Percentiles rank a stretch among this genome's conserved stretches.
Conservation (phyloP, 2,888 invertebrate genomes). For the Lasioglossum lativentre region DNA sequence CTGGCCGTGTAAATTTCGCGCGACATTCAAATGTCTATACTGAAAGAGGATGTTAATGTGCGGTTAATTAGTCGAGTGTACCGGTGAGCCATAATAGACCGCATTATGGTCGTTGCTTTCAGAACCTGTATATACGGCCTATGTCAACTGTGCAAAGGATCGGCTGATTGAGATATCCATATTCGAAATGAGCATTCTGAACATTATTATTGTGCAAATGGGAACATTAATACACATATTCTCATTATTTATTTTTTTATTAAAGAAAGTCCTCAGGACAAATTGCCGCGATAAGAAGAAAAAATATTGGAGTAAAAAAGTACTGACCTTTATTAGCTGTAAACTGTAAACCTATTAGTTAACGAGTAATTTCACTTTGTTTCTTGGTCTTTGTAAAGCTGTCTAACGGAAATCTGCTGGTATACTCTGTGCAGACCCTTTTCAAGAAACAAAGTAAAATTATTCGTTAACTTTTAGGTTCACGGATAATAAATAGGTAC, state of each 20-base stretch:
- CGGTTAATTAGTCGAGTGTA: conserved; percentile 7
- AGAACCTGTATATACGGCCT: not conserved
- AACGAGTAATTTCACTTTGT: too few relatives aligned
- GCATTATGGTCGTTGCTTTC: not conserved
- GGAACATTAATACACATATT: not conserved
- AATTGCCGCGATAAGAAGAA: too few relatives aligned
- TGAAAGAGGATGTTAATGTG: not conserved
- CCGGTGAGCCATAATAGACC: not conserved
- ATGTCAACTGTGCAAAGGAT: not conserved
- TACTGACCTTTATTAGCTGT: too few relatives aligned
- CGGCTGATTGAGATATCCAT: not conserved
- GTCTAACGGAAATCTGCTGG: too few relatives aligned
- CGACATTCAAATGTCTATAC: not conserved
- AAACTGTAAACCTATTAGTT: too few relatives aligned
- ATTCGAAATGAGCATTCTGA: not conserved
- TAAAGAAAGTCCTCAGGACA: not conserved
- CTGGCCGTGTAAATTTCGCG: conserved; percentile 7
- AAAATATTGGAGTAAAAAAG: too few relatives aligned
- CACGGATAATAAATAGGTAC: too few relatives aligned
- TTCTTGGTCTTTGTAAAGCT: too few relatives aligned
- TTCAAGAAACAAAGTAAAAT: too few relatives aligned
- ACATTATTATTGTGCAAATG: not conserved
- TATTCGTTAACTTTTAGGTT: too few relatives aligned
- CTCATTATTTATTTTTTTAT: not conserved
- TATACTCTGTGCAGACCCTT: too few relatives aligned